Evolutionary conservation across 2,113 vertebrate species (phyloP).

Genomic region (Pseudorhombus dupliciocellatus): DNA sequence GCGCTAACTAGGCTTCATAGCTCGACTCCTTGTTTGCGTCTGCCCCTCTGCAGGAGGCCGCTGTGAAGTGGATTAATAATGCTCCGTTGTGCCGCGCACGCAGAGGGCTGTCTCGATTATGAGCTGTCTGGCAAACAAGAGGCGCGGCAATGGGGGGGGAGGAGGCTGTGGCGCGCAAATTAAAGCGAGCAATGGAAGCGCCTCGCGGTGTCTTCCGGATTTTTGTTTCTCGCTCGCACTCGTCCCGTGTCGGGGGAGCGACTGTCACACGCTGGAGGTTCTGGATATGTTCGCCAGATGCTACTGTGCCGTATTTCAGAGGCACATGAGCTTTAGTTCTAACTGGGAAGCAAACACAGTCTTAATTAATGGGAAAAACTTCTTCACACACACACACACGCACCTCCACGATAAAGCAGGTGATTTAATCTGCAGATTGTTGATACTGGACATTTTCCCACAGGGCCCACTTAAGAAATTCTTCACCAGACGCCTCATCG

Average conservation of each 20-base stretch:
- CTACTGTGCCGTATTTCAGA: background rate
- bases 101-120: slow-evolving; percentile 56
- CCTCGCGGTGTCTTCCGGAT: slow-evolving; percentile 21
- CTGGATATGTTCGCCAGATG: slow-evolving; percentile 7
- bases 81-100: slow-evolving; percentile 37
- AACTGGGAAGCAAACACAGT: slow-evolving; percentile 1
- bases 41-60: slow-evolving; percentile 44
- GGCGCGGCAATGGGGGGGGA: slow-evolving; percentile 43
- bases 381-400: slow-evolving; percentile 33
- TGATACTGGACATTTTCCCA: slow-evolving; percentile 66
- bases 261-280: slow-evolving; percentile 71
- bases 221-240: background rate
- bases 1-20: slow-evolving; percentile 47
- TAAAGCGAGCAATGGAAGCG: slow-evolving; percentile 48
- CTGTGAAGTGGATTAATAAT: slow-evolving; percentile 71
- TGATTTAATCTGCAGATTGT: slow-evolving; percentile 69
- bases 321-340: background rate
- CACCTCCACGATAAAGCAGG: slow-evolving; percentile 41
- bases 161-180: slow-evolving; percentile 14
- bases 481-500: slow-evolving; percentile 40
- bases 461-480: slow-evolving; percentile 67
- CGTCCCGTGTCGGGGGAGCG: slow-evolving; percentile 31
- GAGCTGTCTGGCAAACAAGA: slow-evolving; percentile 59
- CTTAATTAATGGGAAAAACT: too few species aligned
- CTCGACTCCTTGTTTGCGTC: slow-evolving; percentile 57